Conservation (phyloP, 2,797 vertebrate species). For the Fundulus diaphanus region DNA sequence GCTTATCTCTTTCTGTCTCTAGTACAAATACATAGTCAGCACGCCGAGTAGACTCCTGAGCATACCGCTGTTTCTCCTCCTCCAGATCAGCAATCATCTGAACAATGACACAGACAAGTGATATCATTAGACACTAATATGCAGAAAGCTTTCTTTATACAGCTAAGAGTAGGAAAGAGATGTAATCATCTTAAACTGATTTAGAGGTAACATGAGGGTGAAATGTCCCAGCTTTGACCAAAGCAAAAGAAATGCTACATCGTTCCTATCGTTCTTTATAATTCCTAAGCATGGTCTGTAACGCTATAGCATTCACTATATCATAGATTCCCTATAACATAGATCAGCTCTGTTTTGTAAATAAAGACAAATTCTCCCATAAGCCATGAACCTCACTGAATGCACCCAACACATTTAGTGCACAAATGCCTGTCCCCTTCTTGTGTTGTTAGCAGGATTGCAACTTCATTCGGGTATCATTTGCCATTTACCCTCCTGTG, state of each 20-base stretch:
- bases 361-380: not conserved
- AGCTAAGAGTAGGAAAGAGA: not conserved
- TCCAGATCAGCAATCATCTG: conserved; percentile 96
- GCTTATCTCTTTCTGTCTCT: conserved; percentile 91
- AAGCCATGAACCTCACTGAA: not conserved
- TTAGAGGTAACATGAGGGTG: not conserved
- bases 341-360: not conserved
- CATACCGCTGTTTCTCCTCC: conserved; percentile 87
- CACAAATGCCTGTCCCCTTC: conserved; percentile 35
- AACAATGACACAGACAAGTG: conserved; percentile 33
- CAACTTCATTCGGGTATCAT: not conserved
- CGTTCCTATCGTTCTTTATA: not conserved
- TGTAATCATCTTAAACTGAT: not conserved
- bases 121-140: conserved; percentile 17
- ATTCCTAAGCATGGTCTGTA: not conserved
- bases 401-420: conserved; percentile 40
- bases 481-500: conserved; percentile 88
- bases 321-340: not conserved
- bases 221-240: not conserved
- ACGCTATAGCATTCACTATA: no score
- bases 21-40: conserved; percentile 94
- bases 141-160: not conserved
- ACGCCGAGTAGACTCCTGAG: conserved; percentile 89
- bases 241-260: not conserved
- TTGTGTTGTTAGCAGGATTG: conserved; percentile 2